These are phyloP conservation scores for Austrofundulus limnaeus DNA, from an alignment of 2,113 vertebrate species.

Conservation along the genomic window DNA sequence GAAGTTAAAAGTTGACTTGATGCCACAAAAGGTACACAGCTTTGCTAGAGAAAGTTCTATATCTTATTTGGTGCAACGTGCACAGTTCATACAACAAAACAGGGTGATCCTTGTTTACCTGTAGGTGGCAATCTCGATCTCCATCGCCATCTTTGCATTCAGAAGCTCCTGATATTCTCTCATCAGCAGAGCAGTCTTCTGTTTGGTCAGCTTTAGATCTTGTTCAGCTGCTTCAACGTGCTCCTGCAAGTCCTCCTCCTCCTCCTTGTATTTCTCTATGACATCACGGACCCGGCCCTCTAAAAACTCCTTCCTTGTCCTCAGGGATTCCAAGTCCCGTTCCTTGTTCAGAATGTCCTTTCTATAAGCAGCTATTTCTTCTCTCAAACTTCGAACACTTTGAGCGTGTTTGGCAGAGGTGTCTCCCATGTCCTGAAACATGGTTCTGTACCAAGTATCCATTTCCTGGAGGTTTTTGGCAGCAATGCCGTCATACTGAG, in stretches of 20 bases:
- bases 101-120: conserved; percentile 59
- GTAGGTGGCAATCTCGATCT: conserved; percentile 82
- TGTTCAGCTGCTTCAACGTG: conserved; percentile 53
- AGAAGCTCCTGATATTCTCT: conserved; percentile 81
- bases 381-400: conserved; percentile 77
- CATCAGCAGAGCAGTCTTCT: conserved; percentile 78
- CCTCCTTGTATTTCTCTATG: conserved; percentile 55
- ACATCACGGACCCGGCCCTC: conserved; percentile 67
- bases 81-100: not conserved
- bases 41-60: not conserved
- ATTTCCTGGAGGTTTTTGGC: conserved; percentile 84
- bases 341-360: conserved; percentile 79
- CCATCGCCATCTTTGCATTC: conserved; percentile 81
- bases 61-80: not conserved
- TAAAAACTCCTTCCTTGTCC: conserved; percentile 74
- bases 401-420: conserved; percentile 76
- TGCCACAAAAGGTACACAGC: not conserved
- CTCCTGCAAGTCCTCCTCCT: conserved; percentile 61
- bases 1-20: not conserved
- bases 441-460: conserved; percentile 82
- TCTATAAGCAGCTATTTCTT: conserved; percentile 75
- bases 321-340: conserved; percentile 70
- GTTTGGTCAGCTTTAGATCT: conserved; percentile 69
- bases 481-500: conserved; percentile 82
- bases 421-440: conserved; percentile 83